Evolutionary conservation across 2,797 vertebrate species (phyloP), one percentile per base, ranked within the genome.

Genomic region (Alcedo atthis): DNA sequence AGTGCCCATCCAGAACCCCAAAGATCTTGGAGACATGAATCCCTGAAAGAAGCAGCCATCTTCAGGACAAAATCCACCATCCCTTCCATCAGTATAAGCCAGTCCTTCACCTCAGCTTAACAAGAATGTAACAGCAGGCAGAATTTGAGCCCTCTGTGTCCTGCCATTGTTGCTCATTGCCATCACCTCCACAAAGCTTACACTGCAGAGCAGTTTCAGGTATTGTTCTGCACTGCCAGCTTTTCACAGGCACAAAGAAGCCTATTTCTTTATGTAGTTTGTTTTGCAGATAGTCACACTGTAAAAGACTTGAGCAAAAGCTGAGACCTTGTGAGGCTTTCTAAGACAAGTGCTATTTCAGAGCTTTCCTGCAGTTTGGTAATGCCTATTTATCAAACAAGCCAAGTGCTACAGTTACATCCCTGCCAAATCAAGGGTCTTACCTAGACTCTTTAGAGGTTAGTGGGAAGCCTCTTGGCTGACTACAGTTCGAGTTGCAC

Each of bases 351-450:
- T 87, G 46, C 18, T 91, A 7, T 81, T 94, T 94, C 57, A 74
- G 81, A 92, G 87, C 58, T 96, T 66, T 94, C 54, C 46, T 84
- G 67, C 12, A 87, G 19, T 87, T 94, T 95, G 84, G 78, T 64
- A 74, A 74, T 81, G 10, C 57, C 74, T 92, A 48, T 26, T 90
- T 94, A 70, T 18, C 32, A 64, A 89, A 91, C 14, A 32, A 81
- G 20, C 26, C 24, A 80, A 26, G 18, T 22, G 33, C n/a, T 59
- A 16, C 16, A 58, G 55, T 53, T 81, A 30, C 53, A 73, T 68
- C 70, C 33, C 48, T 90, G 63, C 22, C 46, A 55, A 59, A 62
- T 6, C 26, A 55, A 37, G 10, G 59, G 57, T 21, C 62, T 91
- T 58, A 62, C 30, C 22, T 66, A 49, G 17, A 43, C 7, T 46